Evolutionary conservation across 92 coral and sea anemone species (phyloP).

Genomic region (Plumapathes pennacea): DNA sequence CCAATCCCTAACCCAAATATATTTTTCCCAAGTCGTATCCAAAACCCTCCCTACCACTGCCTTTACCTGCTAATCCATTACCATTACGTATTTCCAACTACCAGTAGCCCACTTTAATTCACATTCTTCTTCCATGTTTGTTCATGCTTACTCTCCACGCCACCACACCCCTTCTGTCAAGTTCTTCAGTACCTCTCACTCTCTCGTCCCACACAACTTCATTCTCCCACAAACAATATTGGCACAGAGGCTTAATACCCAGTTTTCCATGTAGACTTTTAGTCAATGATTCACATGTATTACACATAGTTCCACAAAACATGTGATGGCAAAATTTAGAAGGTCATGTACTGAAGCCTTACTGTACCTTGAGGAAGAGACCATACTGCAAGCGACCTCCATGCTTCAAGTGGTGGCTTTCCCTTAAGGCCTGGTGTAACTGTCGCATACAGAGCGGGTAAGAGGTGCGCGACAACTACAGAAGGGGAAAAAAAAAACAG

Average conservation of each 20-base stretch:
- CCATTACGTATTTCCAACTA: not conserved
- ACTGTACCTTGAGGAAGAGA: slow-evolving; percentile 80
- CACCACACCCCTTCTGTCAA: too few species aligned
- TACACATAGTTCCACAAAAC: too few species aligned
- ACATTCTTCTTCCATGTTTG: too few species aligned
- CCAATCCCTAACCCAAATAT: not conserved
- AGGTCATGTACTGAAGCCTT: too few species aligned
- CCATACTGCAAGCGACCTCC: slow-evolving; percentile 98
- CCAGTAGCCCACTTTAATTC: too few species aligned
- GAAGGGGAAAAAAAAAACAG: not conserved
- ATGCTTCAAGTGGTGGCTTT: slow-evolving; percentile 92
- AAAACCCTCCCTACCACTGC: not conserved
- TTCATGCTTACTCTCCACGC: slow-evolving; percentile 2
- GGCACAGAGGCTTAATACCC: too few species aligned
- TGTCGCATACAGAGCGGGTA: slow-evolving; percentile 98
- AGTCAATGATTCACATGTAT: too few species aligned
- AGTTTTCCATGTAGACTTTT: too few species aligned
- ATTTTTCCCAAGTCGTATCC: not conserved
- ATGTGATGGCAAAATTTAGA: not conserved
- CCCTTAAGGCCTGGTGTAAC: slow-evolving; percentile 76
- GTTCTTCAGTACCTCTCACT: too few species aligned
- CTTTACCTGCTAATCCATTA: not conserved
- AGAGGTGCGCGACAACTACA: slow-evolving; percentile 73
- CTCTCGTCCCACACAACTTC: too few species aligned
- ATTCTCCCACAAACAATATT: too few species aligned